Evolutionary conservation across 2,797 vertebrate genomes (phyloP), one percentile per base, ranked within the genome.

Genomic region (Nothura maculosa): DNA sequence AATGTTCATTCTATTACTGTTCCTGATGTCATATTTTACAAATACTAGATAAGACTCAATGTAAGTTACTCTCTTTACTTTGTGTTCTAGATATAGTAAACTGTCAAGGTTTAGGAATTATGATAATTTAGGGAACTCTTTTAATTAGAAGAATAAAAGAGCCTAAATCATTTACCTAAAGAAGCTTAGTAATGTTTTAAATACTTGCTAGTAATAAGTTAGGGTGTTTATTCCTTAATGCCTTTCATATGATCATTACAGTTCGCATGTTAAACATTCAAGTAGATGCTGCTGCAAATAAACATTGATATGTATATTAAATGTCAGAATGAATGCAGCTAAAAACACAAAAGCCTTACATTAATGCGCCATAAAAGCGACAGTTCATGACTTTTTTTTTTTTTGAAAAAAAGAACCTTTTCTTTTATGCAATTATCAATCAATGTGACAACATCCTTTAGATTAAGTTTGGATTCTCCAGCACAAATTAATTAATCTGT

Each of bases 401-500:
- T 92, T 28, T 9, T n/a, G n/a, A n/a, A n/a, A n/a, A n/a, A 70
- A 93, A 96, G 42, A 82, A 94, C 75, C 81, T 94, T 85, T 95
- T 95, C 78, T 96, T 91, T 96, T 97, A 98, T 98, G 98, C 95
- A 98, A 93, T 97, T 96, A 98, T 99, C 98, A 98, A 98, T 99
- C 98, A 99, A 98, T 98, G 96, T 98, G 98, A 98, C 98, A 99
- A 96, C 80, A 66, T 97, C 96, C 73, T 47, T 97, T 97, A 97
- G 97, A 97, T 97, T 98, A 98, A 99, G 97, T 98, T 98, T 98
- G 97, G 98, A 98, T 98, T 98, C 98, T 96, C 97, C 96, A 98
- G 97, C 97, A 97, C 97, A 97, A 98, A 98, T 98, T 99, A 99
- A 99, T 99, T 99, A 99, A 98, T 98, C 98, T 98, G 98, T 98